Conservation (phyloP, 2,888 invertebrate species). For the Stramonita haemastoma region DNA sequence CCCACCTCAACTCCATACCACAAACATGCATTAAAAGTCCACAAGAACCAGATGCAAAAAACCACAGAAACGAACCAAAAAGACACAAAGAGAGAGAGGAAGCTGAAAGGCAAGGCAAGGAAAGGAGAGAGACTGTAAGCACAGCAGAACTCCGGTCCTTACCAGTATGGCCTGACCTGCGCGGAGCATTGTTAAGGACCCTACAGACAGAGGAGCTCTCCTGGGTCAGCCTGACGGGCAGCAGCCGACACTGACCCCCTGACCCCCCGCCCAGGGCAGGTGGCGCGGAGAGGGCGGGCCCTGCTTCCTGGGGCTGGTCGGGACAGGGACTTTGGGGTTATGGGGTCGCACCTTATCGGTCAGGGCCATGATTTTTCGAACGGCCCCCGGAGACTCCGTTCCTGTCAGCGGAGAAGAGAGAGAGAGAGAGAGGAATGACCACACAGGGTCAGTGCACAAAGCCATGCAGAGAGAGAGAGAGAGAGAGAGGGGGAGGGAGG, state of each 20-base stretch:
- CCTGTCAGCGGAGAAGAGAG: slow-evolving; percentile 78
- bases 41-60: too few relatives aligned
- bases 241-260: slow-evolving; percentile 48
- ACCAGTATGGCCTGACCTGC: slow-evolving; percentile 83
- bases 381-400: slow-evolving; percentile 97
- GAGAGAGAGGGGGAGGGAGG: background rate
- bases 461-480: background rate
- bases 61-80: too few relatives aligned
- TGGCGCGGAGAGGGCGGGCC: slow-evolving; percentile 89
- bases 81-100: background rate
- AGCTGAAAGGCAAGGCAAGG: background rate
- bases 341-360: slow-evolving; percentile 80
- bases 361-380: slow-evolving; percentile 94
- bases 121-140: background rate
- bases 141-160: slow-evolving; percentile 56
- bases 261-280: slow-evolving; percentile 50
- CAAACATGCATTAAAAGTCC: too few relatives aligned
- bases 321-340: slow-evolving; percentile 70
- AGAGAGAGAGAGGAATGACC: slow-evolving; percentile 34
- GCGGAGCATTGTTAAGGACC: slow-evolving; percentile 90
- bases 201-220: slow-evolving; percentile 97
- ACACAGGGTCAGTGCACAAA: slow-evolving; percentile 15
- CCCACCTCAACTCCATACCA: too few relatives aligned
- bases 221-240: slow-evolving; percentile 90
- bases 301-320: slow-evolving; percentile 81